Base-by-base conservation (phyloP, 2,113 vertebrate genomes). In the Cyrtonyx montezumae region DNA sequence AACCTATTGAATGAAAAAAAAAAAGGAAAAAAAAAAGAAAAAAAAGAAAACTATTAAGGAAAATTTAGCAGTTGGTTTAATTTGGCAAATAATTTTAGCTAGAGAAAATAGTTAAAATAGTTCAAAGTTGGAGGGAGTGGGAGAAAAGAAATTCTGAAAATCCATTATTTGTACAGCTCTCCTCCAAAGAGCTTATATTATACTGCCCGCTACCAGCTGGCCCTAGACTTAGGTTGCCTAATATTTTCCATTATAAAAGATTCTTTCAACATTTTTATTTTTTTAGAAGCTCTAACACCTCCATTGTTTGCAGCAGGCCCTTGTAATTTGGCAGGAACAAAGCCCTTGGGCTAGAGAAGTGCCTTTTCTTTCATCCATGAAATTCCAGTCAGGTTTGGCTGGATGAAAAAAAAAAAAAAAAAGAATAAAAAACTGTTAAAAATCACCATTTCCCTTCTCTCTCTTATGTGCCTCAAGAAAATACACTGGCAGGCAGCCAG, bases 331-430 rank as follows among this genome's bases (percentile, higher is more conserved):
- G 93, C 96, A 94, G 61, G 87, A 84, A 94, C 75, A 94, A 93
- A 92, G 56, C 89, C 89, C 91, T 85, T 92, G 94, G 91, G 93
- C 91, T 91, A 92, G 65, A 95, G 96, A 91, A 94, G 93, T 94
- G 81, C 93, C 81, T 94, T 95, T 94, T 87, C 92, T 96, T 96
- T 95, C 94, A 96, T 96, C 94, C 95, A 75, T 94, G 94, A 96
- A 96, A 96, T 96, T 95, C 95, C 94, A 96, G 89, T 93, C 91
- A 96, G 87, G 91, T 96, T 94, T 96, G 91, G 81, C 89, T 89
- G 84, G 74, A 84, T 65, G 4, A 55, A 77, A 84, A 10, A 77
- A 79, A 46, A 40, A 30, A 56, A 30, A 43, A 73, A 84, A 51
- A 51, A 49, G 13, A 11, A 53, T 69, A 85, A 11, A 21, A 46